phyloP scores from a whole-genome alignment of 2,888 invertebrate species.

The Lasius fuliginosus region DNA sequence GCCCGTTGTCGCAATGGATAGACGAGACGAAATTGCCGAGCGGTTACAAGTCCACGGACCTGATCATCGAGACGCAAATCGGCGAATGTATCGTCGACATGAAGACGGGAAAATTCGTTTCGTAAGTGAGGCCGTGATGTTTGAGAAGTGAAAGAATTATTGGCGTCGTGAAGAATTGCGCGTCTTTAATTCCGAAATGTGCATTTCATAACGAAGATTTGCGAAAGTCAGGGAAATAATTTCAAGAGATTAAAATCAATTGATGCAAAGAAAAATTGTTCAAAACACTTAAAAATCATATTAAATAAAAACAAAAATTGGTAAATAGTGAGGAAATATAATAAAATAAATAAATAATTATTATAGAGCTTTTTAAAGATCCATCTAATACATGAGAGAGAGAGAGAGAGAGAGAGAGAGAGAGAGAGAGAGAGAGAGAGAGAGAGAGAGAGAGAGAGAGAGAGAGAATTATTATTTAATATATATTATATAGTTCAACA shows the following conservation, averaged over 20 bases:
- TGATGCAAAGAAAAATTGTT: neutral
- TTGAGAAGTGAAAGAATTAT: constrained; percentile 19
- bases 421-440: no score
- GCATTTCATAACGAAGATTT: neutral
- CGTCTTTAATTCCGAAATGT: constrained; percentile 12
- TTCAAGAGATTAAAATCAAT: neutral
- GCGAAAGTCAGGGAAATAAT: neutral
- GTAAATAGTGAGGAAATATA: neutral
- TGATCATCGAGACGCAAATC: constrained; percentile 93
- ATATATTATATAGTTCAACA: neutral
- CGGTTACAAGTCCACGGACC: constrained; percentile 88
- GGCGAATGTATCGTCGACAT: constrained; percentile 93
- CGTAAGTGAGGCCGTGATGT: constrained; percentile 88
- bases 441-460: no score
- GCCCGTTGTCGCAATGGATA: constrained; percentile 87
- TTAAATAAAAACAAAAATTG: neutral
- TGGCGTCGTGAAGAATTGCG: neutral
- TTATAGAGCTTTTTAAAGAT: neutral
- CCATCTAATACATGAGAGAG: neutral
- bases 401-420: no score
- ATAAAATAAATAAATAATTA: neutral
- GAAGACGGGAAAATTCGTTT: constrained; percentile 93
- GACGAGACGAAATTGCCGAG: constrained; percentile 80
- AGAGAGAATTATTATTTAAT: neutral
- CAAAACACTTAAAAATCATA: neutral